Percentiles rank a stretch among this genome's conserved stretches.
These are phyloP conservation scores for Crenichthys baileyi DNA, from an alignment of 2,797 vertebrate genomes.

Conservation along the genomic window DNA sequence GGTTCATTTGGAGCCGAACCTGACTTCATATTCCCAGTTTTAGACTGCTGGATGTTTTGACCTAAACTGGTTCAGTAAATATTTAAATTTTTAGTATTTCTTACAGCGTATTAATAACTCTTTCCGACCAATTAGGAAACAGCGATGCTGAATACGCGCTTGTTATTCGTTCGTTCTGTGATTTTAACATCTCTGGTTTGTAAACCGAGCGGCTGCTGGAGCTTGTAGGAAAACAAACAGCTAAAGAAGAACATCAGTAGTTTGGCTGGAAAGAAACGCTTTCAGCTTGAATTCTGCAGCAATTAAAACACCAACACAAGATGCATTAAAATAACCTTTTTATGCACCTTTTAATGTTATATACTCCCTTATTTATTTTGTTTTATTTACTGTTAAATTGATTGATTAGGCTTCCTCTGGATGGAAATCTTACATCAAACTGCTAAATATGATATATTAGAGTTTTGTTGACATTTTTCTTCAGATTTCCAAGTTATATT, in stretches of 20 bases:
- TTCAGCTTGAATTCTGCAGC: background rate
- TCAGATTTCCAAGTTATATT: no score
- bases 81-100: background rate
- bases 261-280: background rate
- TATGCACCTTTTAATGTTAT: background rate
- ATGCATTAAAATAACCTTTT: background rate
- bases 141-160: background rate
- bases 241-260: background rate
- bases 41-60: background rate
- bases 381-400: background rate
- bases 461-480: no score
- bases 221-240: background rate
- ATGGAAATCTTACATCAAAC: background rate
- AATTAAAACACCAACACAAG: background rate
- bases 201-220: background rate
- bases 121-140: background rate
- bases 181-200: background rate
- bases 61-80: background rate
- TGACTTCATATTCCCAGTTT: background rate
- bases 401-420: background rate
- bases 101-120: background rate
- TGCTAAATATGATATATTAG: background rate
- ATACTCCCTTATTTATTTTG: background rate
- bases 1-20: background rate
- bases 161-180: background rate